phyloP scores from a whole-genome alignment of 1,140 invertebrate species.

The Parasteatoda tepidariorum region DNA sequence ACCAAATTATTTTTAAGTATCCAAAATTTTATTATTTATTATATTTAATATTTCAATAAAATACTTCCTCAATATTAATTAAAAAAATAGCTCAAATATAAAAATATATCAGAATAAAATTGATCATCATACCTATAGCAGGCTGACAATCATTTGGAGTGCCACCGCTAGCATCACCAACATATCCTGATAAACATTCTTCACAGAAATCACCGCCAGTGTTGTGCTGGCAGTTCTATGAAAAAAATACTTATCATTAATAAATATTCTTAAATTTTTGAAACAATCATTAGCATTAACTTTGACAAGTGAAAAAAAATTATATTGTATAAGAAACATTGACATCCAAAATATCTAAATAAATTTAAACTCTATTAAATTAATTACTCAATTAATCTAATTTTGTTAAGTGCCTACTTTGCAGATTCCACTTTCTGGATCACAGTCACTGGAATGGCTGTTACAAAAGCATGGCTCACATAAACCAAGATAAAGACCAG shows the following conservation, averaged over 20 bases:
- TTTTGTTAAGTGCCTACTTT: slow-evolving; percentile 71
- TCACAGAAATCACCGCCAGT: slow-evolving; percentile 80
- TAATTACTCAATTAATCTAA: no score
- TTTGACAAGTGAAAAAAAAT: no score
- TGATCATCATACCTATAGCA: slow-evolving; percentile 28
- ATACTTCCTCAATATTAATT: no score
- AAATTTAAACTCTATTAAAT: no score
- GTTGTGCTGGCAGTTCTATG: slow-evolving; percentile 72
- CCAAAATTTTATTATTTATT: no score
- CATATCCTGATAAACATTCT: slow-evolving; percentile 79
- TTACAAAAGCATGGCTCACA: slow-evolving; percentile 67
- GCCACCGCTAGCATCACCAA: slow-evolving; percentile 74
- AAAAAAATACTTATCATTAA: no score
- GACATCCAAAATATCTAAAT: no score
- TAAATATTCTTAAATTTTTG: background rate
- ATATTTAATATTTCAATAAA: no score
- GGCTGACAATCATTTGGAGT: slow-evolving; percentile 70
- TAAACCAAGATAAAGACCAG: slow-evolving; percentile 87
- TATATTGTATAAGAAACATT: no score
- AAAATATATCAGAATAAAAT: no score
- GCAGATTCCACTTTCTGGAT: slow-evolving; percentile 63
- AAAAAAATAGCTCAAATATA: no score
- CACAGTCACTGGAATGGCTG: slow-evolving; percentile 65
- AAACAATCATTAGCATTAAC: background rate
- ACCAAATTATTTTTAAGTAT: no score